phyloP scores from a whole-genome alignment of 2,113 vertebrate species.

The Oncorhynchus clarkii region DNA sequence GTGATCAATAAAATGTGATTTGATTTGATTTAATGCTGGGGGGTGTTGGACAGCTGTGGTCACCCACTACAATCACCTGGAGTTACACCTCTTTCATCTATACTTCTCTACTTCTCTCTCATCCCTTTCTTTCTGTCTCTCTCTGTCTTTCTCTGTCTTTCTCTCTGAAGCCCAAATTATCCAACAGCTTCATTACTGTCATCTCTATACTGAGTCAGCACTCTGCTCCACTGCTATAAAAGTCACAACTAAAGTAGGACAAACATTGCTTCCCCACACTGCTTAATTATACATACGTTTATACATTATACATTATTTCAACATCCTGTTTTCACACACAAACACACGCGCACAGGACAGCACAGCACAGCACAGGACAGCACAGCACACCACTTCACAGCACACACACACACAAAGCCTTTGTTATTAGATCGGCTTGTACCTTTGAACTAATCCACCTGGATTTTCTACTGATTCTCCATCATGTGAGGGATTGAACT shows the following conservation, averaged over 20 bases:
- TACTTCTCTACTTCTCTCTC: background rate
- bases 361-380: background rate
- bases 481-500: background rate
- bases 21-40: conserved; percentile 8
- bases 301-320: background rate
- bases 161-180: conserved; percentile 43
- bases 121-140: background rate
- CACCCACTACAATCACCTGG: conserved; percentile 59
- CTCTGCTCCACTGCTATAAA: background rate
- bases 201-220: conserved; percentile 62
- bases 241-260: conserved; percentile 32
- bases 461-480: conserved; percentile 4
- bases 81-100: conserved; percentile 22
- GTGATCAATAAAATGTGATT: too few relatives aligned
- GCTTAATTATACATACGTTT: too few relatives aligned
- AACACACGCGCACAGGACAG: background rate
- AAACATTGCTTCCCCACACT: conserved; percentile 6
- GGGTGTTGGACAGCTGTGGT: conserved; percentile 49
- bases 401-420: too few relatives aligned
- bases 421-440: background rate
- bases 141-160: too few relatives aligned
- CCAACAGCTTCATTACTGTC: conserved; percentile 64
- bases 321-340: too few relatives aligned
- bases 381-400: too few relatives aligned
- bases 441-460: conserved; percentile 14